Evolutionary conservation across 2,888 invertebrate genomes (phyloP), one percentile per base, ranked within the genome.

Genomic region (Eupithecia abbreviata): DNA sequence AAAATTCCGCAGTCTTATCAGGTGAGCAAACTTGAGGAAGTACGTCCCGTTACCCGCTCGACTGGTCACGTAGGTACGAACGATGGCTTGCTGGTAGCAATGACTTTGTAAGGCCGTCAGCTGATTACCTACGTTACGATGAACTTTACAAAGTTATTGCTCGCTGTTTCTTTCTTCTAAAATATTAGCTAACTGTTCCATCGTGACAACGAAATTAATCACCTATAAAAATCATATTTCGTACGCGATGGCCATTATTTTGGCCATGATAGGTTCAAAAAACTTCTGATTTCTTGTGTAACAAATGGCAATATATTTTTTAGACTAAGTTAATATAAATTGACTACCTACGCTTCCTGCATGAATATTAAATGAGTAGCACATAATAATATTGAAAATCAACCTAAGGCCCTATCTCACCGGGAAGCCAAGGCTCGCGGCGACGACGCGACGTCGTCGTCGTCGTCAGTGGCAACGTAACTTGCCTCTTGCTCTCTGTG

Each of bases 71-170:
- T 18, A 51, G 51, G 51, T 65, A 66, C 65, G 65, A 18, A 49
- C 74, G 66, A 73, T 62, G 71, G 66, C 41, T 49, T 45, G 66
- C 71, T 72, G 73, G 62, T 77, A 77, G 51, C 79, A 77, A 73
- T 78, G 80, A 74, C 78, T 75, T 77, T 78, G 77, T 43, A 70
- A 58, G 77, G 78, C 72, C 62, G 43, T 45, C 68, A 77, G 30
- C 77, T 78, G 81, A 80, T 81, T 77, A 79, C 68, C 72, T 67
- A 73, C 47, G 49, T 74, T 75, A 18, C 55, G 9, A 9, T 18
- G 55, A 78, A 75, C 78, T 74, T 42, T 66, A 42, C 15, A 42
- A 18, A 66, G 18, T 58, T 18, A 65, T 42, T 15, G 66, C 66
- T 42, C 15, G 15, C 30, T 30, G 30, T 9, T 62, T 62, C 10